Evolutionary conservation across 2,797 vertebrate species (phyloP).

Genomic region (Todus mexicanus): DNA sequence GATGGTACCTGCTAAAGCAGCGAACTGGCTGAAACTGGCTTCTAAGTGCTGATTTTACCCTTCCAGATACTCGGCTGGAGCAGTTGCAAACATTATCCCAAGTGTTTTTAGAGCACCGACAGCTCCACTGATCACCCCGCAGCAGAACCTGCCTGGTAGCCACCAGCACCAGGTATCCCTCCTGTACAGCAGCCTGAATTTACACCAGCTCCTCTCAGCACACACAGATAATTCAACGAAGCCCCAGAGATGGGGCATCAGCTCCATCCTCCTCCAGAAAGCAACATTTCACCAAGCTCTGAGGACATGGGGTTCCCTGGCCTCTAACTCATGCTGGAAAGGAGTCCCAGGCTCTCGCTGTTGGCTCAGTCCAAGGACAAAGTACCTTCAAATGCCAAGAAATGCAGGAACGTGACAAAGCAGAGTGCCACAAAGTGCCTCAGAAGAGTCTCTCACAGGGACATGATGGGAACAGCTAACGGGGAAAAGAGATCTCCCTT

Average conservation of each 20-base stretch:
- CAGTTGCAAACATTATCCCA: not conserved
- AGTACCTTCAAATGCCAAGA: not conserved
- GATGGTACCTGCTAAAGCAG: slow-evolving; percentile 52
- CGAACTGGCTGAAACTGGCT: slow-evolving; percentile 41
- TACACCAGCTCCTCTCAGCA: not conserved
- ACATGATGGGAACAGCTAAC: not conserved
- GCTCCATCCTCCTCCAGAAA: not conserved
- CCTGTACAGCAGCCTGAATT: not conserved
- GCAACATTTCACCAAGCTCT: not conserved
- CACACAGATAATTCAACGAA: not conserved
- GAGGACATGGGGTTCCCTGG: not conserved
- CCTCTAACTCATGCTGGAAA: not conserved
- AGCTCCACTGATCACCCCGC: not conserved
- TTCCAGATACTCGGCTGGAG: not conserved
- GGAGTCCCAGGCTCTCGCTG: not conserved
- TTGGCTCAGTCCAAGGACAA: not conserved
- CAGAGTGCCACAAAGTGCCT: not conserved
- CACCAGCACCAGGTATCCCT: not conserved
- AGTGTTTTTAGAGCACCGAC: not conserved
- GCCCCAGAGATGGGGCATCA: not conserved
- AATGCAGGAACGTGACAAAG: not conserved
- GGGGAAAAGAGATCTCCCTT: not conserved
- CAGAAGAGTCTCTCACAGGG: not conserved
- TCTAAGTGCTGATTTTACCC: not conserved
- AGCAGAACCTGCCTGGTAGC: not conserved